Conservation (phyloP, 2,797 vertebrate genomes). For the Microctenopoma steveboyesi region DNA sequence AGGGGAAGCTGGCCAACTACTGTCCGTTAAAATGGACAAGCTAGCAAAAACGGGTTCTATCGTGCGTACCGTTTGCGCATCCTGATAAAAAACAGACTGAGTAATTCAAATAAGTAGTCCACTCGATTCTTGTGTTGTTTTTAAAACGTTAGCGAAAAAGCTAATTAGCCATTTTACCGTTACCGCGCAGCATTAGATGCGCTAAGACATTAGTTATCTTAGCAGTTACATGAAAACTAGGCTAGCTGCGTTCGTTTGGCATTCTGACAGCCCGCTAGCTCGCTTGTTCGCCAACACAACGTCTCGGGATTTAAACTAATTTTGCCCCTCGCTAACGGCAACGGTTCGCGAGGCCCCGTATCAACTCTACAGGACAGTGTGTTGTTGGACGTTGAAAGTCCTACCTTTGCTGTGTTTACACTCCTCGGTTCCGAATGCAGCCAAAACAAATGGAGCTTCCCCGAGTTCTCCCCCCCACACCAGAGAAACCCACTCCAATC, state of each 20-base stretch:
- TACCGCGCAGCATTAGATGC: background rate
- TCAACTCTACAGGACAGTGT: slow-evolving; percentile 28
- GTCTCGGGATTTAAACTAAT: slow-evolving; percentile 42
- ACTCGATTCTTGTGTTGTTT: background rate
- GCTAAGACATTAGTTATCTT: slow-evolving; percentile 2
- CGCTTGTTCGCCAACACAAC: slow-evolving; percentile 56
- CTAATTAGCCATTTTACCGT: background rate
- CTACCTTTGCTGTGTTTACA: slow-evolving; percentile 80
- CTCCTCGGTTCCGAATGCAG: slow-evolving; percentile 61
- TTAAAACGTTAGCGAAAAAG: background rate
- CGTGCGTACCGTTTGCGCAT: background rate
- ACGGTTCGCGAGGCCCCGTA: slow-evolving; percentile 40
- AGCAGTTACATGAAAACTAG: slow-evolving; percentile 37
- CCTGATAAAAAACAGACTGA: background rate
- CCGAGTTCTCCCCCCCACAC: slow-evolving; percentile 20
- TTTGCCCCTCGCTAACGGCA: slow-evolving; percentile 27
- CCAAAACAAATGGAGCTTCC: slow-evolving; percentile 66
- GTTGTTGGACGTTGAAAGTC: slow-evolving; percentile 15
- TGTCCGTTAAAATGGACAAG: background rate
- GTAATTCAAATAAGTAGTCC: background rate
- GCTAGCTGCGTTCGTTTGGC: slow-evolving; percentile 30
- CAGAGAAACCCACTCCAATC: slow-evolving; percentile 66
- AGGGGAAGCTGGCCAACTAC: background rate
- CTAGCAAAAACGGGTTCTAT: background rate
- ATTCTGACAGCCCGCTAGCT: slow-evolving; percentile 58